Base-by-base conservation (phyloP, 2,113 vertebrate species). In the Heliornis fulica region DNA sequence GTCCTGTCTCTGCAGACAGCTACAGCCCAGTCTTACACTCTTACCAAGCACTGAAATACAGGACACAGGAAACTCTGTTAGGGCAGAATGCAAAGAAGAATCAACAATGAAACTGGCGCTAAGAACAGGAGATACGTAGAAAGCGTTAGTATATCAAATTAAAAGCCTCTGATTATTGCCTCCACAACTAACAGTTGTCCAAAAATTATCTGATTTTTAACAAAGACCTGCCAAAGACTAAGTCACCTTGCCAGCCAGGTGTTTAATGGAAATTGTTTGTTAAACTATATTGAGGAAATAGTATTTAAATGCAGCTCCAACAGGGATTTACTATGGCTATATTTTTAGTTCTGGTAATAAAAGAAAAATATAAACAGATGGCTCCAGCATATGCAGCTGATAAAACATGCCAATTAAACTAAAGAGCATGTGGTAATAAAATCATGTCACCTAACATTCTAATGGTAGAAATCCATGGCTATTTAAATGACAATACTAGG, bases 361-460 rank as follows among this genome's bases (percentile, higher is more conserved):
- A 94, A 83, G n/a, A 77, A 93, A 94, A 92, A 56, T 70, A 92
- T 38, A 88, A 91, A 87, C 76, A 96, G 92, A 91, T 87, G 84
- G 34, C 11, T 94, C 45, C 15, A 77, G 53, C 65, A 84, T 65
- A 64, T 43, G 93, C 8, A 48, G 72, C 40, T 57, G 70, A 94
- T 76, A 84, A 94, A 91, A 86, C 9, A 46, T 22, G 36, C 57
- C 74, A 94, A 87, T 91, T 93, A 94, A 94, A 84, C 69, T 94
- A 50, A 87, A 95, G 46, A 77, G 61, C 23, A 26, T 51, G 45
- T 43, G 40, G 48, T 69, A 95, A 93, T 91, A 84, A 90, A 65
- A 78, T 74, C 68, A 71, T 28, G 20, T 70, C 25, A 75, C 31
- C 61, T 94, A 89, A 92, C 70, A 40, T 56, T 92, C 76, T 90